phyloP scores from a whole-genome alignment of 1,140 invertebrate species.

The Micrasema longulum region DNA sequence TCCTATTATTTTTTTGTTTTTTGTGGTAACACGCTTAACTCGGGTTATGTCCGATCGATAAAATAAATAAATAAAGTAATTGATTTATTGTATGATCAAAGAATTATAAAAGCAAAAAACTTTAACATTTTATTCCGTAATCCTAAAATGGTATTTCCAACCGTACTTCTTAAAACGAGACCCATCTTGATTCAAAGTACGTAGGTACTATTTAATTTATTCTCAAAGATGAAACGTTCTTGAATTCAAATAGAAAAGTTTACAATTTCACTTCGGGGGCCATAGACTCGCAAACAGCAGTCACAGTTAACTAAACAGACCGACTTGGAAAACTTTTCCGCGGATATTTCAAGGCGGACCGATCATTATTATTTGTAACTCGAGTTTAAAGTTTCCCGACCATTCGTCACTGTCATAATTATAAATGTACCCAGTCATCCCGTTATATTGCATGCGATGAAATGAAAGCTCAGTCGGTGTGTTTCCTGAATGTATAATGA shows the following conservation, averaged over 20 bases:
- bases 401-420: constrained; percentile 55
- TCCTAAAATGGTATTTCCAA: background rate
- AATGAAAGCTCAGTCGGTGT: constrained; percentile 34
- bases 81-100: too few relatives aligned
- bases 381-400: constrained; percentile 46
- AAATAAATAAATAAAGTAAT: too few relatives aligned
- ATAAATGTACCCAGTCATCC: constrained; percentile 54
- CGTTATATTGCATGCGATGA: constrained; percentile 46
- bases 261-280: constrained; percentile 21
- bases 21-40: too few relatives aligned
- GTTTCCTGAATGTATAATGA: constrained; percentile 49
- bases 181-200: constrained; percentile 1
- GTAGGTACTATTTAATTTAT: constrained; percentile 36
- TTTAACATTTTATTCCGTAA: too few relatives aligned
- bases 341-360: constrained; percentile 32
- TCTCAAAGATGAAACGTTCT: constrained; percentile 24
- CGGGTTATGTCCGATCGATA: too few relatives aligned
- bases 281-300: constrained; percentile 28
- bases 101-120: too few relatives aligned
- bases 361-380: constrained; percentile 41
- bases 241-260: constrained; percentile 38
- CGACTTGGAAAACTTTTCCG: constrained; percentile 19
- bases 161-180: background rate
- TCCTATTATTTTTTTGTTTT: too few relatives aligned
- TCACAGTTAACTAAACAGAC: constrained; percentile 33